Evolutionary conservation across 2,797 vertebrate species (phyloP), one percentile per base, ranked within the genome.

Genomic region (Oryzias dopingdopingensis): DNA sequence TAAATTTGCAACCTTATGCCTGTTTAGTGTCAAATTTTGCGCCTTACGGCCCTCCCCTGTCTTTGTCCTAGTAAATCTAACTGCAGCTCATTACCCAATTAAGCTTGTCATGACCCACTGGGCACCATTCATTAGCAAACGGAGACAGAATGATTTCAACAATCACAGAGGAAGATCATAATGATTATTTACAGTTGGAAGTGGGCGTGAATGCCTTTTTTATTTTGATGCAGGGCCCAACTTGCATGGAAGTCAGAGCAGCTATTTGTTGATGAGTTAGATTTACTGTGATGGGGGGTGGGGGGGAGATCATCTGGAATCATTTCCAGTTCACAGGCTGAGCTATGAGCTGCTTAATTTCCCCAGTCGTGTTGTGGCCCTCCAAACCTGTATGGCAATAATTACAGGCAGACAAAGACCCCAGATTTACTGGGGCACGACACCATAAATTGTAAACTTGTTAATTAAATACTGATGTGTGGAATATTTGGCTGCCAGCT

Each of bases 391-490:
- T 61, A 70, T 76, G 80, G 77, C 69, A 74, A 60, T 74, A 86
- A 89, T 88, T 86, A 80, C 51, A 69, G 55, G 61, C 72, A 86
- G 80, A 90, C 75, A 83, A 84, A 87, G 77, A 70, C 57, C 76
- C 52, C 75, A 83, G 70, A 86, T 86, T 90, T 86, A 82, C 74
- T 85, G 70, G 64, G 67, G 83, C 68, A 47, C 57, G 74, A 81
- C 79, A 63, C 81, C 83, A 73, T 89, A 83, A 85, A 90, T 88
- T 82, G 80, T 51, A 55, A 75, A 79, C 74, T 71, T 77, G 76
- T 82, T 87, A 83, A 92, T 91, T 83, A 84, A 89, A 89, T 82
- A 82, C 81, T 79, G 81, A 70, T 85, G 75, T 76, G 81, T 78
- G 76, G 44, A 81, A 83, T 69, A 51, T 62, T 74, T 67, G 22